A percentile compares a stretch with the other conserved stretches of the same genome.
Evolutionary conservation across 2,797 vertebrate genomes (phyloP).

Genomic region (Pempheris klunzingeri): DNA sequence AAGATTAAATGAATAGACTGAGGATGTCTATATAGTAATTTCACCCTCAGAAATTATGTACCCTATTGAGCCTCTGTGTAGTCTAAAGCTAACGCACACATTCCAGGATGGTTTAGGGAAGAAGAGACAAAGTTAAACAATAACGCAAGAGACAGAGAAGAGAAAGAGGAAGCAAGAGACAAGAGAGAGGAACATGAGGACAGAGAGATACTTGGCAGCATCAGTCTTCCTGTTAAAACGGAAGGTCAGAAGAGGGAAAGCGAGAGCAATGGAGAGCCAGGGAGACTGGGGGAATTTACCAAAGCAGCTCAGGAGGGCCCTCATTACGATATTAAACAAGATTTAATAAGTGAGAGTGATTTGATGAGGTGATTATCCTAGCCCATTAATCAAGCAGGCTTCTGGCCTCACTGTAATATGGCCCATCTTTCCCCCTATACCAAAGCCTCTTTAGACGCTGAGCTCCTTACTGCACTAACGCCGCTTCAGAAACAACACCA

Average conservation of each 20-base stretch:
- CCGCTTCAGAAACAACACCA: conserved; percentile 85
- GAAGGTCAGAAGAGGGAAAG: conserved; percentile 87
- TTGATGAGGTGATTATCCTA: conserved; percentile 98
- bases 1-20: conserved; percentile 69
- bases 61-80: conserved; percentile 12
- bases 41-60: conserved; percentile 45
- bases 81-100: conserved; percentile 18
- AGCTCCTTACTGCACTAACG: conserved; percentile 93
- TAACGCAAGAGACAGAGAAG: conserved; percentile 27
- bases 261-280: conserved; percentile 61
- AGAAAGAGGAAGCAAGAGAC: conserved; percentile 46
- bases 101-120: conserved; percentile 27
- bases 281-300: conserved; percentile 88
- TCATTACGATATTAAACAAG: conserved; percentile 99
- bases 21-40: conserved; percentile 37
- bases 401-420: conserved; percentile 94
- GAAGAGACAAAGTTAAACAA: conserved; percentile 18
- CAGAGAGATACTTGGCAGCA: conserved; percentile 53
- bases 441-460: conserved; percentile 96
- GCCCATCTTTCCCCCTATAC: conserved; percentile 89
- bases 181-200: conserved; percentile 40
- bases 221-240: conserved; percentile 78
- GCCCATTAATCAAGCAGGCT: conserved; percentile 98
- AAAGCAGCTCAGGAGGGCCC: conserved; percentile 96
- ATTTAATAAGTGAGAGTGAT: conserved; percentile 99